Base-by-base conservation (phyloP, 2,113 vertebrate genomes). In the Channa argus region DNA sequence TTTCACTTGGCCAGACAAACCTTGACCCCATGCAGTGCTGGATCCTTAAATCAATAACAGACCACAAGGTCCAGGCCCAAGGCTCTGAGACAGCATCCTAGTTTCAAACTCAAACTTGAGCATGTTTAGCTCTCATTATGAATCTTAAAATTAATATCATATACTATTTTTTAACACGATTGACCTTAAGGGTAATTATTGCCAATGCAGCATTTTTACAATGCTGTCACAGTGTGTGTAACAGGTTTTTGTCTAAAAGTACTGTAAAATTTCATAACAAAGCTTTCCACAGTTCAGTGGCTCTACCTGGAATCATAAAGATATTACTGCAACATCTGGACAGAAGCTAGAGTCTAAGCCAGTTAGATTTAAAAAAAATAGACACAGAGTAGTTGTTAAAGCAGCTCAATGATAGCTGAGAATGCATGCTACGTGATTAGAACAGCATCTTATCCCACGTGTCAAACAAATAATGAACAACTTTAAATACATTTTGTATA, bases 1-100 rank as follows among this genome's bases (percentile, higher is more conserved):
- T 83, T 69, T 74, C 46, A 24, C 45, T 66, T 55, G 54, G 34
- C 49, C 55, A 70, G 77, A 65, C 47, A 63, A 44, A 43, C 62
- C 51, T 63, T 73, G 49, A 83, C 68, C 82, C 63, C 66, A 63
- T 74, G 44, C 59, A 54, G 69, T 34, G 67, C 59, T 39, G 54
- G 43, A 77, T 47, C 76, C 62, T 77, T 14, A 41, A 62, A 81
- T 89, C 77, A 77, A 74, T 85, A 88, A 74, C 67, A 83, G 74
- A 77, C 49, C 62, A 38, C 33, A 53, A 43, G 66, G 71, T 79
- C 72, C 52, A 43, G 13, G 45, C 64, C 33, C 51, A 8, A 10
- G 66, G 60, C 70, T 50, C 39, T 15, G 37, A 45, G 45, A 74
- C 5, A 65, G 44, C 36, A 50, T 2, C 51, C n/a, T 3, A 58